Evolutionary conservation across 2,888 invertebrate genomes (phyloP).

Genomic region (Macrosoma leucophasiata): DNA sequence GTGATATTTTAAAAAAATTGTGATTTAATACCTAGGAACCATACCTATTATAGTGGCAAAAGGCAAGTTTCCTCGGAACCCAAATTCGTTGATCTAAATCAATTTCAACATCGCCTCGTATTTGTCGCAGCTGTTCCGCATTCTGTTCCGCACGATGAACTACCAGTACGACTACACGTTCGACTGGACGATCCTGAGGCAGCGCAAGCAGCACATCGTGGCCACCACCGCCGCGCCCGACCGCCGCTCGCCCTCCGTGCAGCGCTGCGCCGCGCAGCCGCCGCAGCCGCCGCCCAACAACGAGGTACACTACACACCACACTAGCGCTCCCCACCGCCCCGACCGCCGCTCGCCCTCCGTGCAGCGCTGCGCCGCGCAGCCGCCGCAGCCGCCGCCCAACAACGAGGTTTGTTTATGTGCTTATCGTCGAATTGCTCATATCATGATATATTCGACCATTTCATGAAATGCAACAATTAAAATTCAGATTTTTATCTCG

Average conservation of each 20-base stretch:
- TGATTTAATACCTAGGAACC: too few species aligned
- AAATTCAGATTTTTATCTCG: too few species aligned
- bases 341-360: slow-evolving; percentile 25
- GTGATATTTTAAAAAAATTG: too few species aligned
- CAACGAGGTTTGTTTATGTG: not conserved
- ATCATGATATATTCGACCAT: too few species aligned
- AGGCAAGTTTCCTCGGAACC: too few species aligned
- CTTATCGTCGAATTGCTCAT: too few species aligned
- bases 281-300: slow-evolving; percentile 62
- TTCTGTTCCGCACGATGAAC: slow-evolving; percentile 98
- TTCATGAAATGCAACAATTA: too few species aligned
- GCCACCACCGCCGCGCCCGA: slow-evolving; percentile 49
- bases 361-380: slow-evolving; percentile 53
- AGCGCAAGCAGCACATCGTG: slow-evolving; percentile 80
- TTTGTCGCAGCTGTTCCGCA: slow-evolving; percentile 86
- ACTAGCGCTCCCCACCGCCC: slow-evolving; percentile 1
- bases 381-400: not conserved
- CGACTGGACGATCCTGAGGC: slow-evolving; percentile 99
- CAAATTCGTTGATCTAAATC: too few species aligned
- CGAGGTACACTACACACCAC: slow-evolving; percentile 38
- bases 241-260: slow-evolving; percentile 63
- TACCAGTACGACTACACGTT: slow-evolving; percentile 99
- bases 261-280: slow-evolving; percentile 59
- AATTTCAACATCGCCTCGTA: too few species aligned
- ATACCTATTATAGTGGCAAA: too few species aligned